Evolutionary conservation across 2,797 vertebrate genomes (phyloP).

Genomic region (Xenops minutus): DNA sequence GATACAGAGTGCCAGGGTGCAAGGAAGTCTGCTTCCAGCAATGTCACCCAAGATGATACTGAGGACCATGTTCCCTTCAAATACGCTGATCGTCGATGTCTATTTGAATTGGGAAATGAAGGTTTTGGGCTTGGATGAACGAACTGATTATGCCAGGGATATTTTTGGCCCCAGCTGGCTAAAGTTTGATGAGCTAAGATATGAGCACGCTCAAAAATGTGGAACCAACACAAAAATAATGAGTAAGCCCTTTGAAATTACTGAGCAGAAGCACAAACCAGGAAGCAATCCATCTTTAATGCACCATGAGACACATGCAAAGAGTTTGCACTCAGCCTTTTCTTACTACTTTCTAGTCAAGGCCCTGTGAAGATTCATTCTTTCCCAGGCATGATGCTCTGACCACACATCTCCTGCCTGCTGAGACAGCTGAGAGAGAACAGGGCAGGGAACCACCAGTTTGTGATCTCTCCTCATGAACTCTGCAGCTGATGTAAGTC

Average conservation of each 20-base stretch:
- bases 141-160: conserved; percentile 27
- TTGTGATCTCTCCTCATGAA: not conserved
- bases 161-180: conserved; percentile 48
- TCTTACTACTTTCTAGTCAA: not conserved
- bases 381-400: not conserved
- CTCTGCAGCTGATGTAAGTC: not conserved
- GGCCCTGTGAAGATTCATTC: not conserved
- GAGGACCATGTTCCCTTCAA: not conserved
- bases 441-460: not conserved
- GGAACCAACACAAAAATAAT: conserved; percentile 48
- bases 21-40: not conserved
- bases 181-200: conserved; percentile 50
- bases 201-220: not conserved
- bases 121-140: conserved; percentile 19
- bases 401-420: not conserved
- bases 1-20: not conserved
- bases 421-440: not conserved
- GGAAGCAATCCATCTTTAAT: conserved; percentile 18
- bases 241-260: conserved; percentile 48
- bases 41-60: not conserved
- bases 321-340: not conserved
- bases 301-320: not conserved
- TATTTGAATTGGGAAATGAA: conserved; percentile 34
- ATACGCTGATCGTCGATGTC: not conserved
- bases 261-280: not conserved